These are phyloP conservation scores for Cheilosia vernalis DNA, from an alignment of 2,888 invertebrate genomes.

Conservation along the genomic window DNA sequence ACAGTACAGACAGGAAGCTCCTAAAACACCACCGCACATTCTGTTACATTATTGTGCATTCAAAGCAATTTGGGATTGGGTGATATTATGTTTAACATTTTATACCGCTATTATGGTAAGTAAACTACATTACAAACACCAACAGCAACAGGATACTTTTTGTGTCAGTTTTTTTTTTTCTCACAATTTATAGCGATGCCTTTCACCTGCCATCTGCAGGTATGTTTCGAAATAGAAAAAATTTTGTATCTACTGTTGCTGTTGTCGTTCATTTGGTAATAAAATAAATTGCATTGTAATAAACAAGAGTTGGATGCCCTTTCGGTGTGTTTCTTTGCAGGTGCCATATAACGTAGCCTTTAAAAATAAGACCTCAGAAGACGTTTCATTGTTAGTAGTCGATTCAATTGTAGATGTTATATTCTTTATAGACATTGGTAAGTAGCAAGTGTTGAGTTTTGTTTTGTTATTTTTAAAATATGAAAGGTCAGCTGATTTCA, in stretches of 20 bases:
- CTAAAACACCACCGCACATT: constrained; percentile 99
- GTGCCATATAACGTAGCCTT: constrained; percentile 99
- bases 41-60: constrained; percentile 99
- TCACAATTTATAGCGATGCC: not conserved
- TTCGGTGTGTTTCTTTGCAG: constrained; percentile 83
- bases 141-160: not conserved
- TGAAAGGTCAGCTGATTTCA: not conserved
- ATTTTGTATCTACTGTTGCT: constrained; percentile 1
- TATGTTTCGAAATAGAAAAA: not conserved
- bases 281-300: constrained; percentile 3
- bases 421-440: constrained; percentile 98
- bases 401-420: constrained; percentile 99
- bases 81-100: constrained; percentile 99
- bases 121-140: constrained; percentile 44
- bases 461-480: not conserved
- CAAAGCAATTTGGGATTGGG: constrained; percentile 99
- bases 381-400: constrained; percentile 96
- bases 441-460: constrained; percentile 67
- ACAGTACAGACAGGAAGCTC: constrained; percentile 99
- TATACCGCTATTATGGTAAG: constrained; percentile 91
- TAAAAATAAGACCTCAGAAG: constrained; percentile 99
- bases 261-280: constrained; percentile 11
- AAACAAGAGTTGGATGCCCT: not conserved
- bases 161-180: not conserved
- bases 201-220: constrained; percentile 18